Evolutionary conservation across 1,140 invertebrate species (phyloP).

Genomic region (Callitettix versicolor): DNA sequence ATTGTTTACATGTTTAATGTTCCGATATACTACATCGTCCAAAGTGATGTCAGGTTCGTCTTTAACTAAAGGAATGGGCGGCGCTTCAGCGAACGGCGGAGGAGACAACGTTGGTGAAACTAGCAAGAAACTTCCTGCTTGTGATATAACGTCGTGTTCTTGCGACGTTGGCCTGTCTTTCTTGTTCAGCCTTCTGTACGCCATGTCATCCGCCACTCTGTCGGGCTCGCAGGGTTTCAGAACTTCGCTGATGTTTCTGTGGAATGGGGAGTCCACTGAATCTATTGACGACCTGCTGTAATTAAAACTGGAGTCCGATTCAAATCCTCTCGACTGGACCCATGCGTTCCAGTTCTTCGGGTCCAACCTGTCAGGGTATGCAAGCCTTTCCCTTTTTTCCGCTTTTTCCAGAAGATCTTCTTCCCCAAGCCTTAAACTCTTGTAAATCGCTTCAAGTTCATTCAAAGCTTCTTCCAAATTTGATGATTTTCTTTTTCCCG

Average conservation of each 20-base stretch:
- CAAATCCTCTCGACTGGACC: slow-evolving; percentile 7
- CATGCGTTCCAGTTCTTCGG: background rate
- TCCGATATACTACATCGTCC: slow-evolving; percentile 76
- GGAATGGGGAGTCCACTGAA: background rate
- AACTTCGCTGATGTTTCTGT: too few species aligned
- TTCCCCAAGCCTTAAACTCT: slow-evolving; percentile 66
- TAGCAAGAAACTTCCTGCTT: slow-evolving; percentile 60
- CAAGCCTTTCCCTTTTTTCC: slow-evolving; percentile 34
- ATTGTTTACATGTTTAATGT: slow-evolving; percentile 62
- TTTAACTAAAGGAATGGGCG: slow-evolving; percentile 8
- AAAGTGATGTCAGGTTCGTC: slow-evolving; percentile 64
- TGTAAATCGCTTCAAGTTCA: slow-evolving; percentile 82
- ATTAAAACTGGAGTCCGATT: slow-evolving; percentile 14
- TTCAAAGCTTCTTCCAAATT: slow-evolving; percentile 78
- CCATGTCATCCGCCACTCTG: slow-evolving; percentile 66
- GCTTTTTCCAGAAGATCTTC: slow-evolving; percentile 68
- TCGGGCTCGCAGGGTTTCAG: slow-evolving; percentile 37
- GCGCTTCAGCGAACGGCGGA: slow-evolving; percentile 23
- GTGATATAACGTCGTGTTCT: slow-evolving; percentile 43
- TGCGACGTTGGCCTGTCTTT: slow-evolving; percentile 26
- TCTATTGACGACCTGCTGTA: slow-evolving; percentile 6
- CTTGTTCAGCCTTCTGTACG: slow-evolving; percentile 53
- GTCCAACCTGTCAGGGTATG: background rate
- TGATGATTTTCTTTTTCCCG: slow-evolving; percentile 45
- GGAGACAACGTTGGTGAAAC: slow-evolving; percentile 50